Percentiles rank a stretch among this genome's conserved stretches.
These are phyloP conservation scores for Troglohyphantes excavatus DNA, from an alignment of 2,888 invertebrate species.

Conservation along the genomic window DNA sequence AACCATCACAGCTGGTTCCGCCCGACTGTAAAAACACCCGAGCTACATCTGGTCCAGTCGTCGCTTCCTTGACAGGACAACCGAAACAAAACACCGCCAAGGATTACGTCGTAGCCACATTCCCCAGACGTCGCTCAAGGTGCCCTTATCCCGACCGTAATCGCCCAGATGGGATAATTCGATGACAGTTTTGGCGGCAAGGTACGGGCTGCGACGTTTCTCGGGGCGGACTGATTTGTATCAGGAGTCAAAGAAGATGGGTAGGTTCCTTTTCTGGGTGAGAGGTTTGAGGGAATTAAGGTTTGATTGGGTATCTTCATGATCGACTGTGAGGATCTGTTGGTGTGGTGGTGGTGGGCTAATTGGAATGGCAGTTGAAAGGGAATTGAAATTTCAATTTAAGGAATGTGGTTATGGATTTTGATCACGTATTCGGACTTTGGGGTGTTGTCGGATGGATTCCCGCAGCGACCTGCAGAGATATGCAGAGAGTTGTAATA, in stretches of 20 bases:
- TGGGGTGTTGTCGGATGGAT: too few relatives aligned
- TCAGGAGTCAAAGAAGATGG: too few relatives aligned
- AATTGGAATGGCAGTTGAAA: too few relatives aligned
- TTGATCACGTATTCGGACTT: not conserved
- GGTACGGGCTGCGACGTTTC: conserved; percentile 1
- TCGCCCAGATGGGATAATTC: conserved; percentile 57
- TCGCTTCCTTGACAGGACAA: conserved; percentile 2
- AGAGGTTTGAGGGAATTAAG: too few relatives aligned
- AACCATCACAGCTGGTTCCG: conserved; percentile 4
- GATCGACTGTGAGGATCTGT: too few relatives aligned
- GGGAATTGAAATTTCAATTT: too few relatives aligned
- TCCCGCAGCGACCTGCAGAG: too few relatives aligned
- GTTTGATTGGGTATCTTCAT: too few relatives aligned
- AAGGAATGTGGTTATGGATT: too few relatives aligned
- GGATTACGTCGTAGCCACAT: not conserved
- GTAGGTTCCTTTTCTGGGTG: too few relatives aligned
- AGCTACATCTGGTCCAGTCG: conserved; percentile 12
- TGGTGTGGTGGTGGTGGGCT: too few relatives aligned
- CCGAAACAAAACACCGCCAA: conserved; percentile 34
- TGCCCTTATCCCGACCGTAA: conserved; percentile 32
- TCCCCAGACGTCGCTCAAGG: conserved; percentile 3
- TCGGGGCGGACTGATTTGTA: not conserved
- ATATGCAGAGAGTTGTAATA: too few relatives aligned
- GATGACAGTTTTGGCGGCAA: conserved; percentile 54
- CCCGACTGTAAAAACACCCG: not conserved